Evolutionary conservation across 2,888 invertebrate genomes (phyloP), one percentile per base, ranked within the genome.

Genomic region (Mesorhabditis spiculigera): DNA sequence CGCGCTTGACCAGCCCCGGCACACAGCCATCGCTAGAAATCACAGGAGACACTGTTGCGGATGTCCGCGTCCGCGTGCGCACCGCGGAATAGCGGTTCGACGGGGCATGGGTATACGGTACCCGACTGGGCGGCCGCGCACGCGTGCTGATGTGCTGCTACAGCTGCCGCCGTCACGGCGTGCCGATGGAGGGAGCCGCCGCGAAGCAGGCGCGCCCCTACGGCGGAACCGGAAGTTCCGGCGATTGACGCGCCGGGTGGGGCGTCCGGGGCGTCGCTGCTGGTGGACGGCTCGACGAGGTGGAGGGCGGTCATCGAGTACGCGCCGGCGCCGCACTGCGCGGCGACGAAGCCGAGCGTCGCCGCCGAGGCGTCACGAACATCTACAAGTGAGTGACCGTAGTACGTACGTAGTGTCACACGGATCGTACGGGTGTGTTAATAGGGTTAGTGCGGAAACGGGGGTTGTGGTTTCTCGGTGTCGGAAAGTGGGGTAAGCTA

Each of bases 251-350:
- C 44, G 5, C 70, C 67, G 42, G 68, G 65, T 8, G 71, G 63
- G 5, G 74, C 70, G 41, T 73, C 73, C n/a, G 75, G 72, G 5
- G 67, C n/a, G 41, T 70, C 71, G 28, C 28, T 28, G 28, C 28
- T 28, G 58, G 58, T 13, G 10, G 58, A 50, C 8, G 10, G 10
- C 67, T 75, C 74, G 43, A 68, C 68, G 66, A 78, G 71, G 65
- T 78, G 78, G 16, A 78, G 73, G n/a, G 78, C 78, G 5, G 78
- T 76, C 43, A 79, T 69, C 13, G 77, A 77, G 66, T 78, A 79
- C 67, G 79, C 77, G 43, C 78, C 78, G 16, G 78, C 78, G 67
- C 79, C 58, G n/a, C 58, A 50, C 8, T 50, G 8, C n/a, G 58
- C n/a, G 10, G 58, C 58, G 10, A 50, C 58, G n/a, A 50, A 50